phyloP scores from a whole-genome alignment of 2,888 invertebrate species.

The Baronia brevicornis region DNA sequence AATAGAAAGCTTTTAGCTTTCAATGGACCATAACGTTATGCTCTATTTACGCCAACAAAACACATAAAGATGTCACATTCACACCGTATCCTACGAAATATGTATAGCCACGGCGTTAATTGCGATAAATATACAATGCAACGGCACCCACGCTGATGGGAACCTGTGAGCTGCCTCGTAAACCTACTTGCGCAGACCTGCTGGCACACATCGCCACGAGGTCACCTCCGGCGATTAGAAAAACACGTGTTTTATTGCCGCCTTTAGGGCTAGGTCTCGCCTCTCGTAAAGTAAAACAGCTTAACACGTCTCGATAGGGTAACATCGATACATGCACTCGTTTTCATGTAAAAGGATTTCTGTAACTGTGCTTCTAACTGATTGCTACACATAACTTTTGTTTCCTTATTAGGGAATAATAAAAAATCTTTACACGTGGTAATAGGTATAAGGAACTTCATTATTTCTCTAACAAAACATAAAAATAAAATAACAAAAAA shows the following conservation, averaged over 20 bases:
- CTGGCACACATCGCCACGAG: slow-evolving; percentile 48
- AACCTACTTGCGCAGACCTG: slow-evolving; percentile 62
- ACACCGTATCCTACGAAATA: slow-evolving; percentile 47
- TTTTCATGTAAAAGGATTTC: too few relatives aligned
- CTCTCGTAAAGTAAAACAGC: slow-evolving; percentile 6
- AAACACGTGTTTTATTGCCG: slow-evolving; percentile 20
- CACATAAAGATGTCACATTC: slow-evolving; percentile 32
- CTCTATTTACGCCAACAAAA: slow-evolving; percentile 20
- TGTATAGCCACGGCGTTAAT: slow-evolving; percentile 35
- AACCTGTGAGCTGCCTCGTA: slow-evolving; percentile 43
- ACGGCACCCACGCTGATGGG: slow-evolving; percentile 37
- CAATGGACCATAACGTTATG: too few relatives aligned
- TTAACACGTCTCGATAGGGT: slow-evolving; percentile 3
- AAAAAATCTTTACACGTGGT: too few relatives aligned
- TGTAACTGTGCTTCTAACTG: too few relatives aligned
- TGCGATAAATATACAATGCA: slow-evolving; percentile 41
- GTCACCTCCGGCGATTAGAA: slow-evolving; percentile 25
- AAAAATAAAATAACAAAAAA: too few relatives aligned
- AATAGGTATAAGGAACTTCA: too few relatives aligned
- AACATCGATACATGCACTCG: neutral
- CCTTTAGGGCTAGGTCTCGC: slow-evolving; percentile 9
- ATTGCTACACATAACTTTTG: too few relatives aligned
- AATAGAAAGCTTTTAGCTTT: too few relatives aligned
- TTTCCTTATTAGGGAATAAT: too few relatives aligned
- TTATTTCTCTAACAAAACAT: too few relatives aligned